Conservation (phyloP, 1,140 invertebrate species). For the Trichogramma pretiosum region DNA sequence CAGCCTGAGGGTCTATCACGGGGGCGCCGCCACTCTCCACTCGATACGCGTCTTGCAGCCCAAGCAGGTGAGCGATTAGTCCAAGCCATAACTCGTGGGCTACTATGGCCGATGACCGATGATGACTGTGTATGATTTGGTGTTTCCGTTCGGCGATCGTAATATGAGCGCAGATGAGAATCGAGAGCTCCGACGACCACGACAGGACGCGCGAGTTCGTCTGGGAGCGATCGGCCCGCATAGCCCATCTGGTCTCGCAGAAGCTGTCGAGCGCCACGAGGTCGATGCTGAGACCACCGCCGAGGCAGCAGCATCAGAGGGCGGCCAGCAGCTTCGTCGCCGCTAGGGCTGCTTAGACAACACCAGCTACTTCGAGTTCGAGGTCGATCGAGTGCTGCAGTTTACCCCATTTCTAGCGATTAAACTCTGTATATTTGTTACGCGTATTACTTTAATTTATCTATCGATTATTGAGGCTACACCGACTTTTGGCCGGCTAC, state of each 20-base stretch:
- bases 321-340: too few relatives aligned
- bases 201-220: constrained; percentile 73
- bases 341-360: background rate
- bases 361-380: background rate
- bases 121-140: background rate
- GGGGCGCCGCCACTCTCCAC: constrained; percentile 66
- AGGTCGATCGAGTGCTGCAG: background rate
- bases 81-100: too few relatives aligned
- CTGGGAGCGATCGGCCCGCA: constrained; percentile 69
- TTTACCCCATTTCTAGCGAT: too few relatives aligned
- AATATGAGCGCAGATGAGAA: constrained; percentile 55
- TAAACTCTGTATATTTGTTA: too few relatives aligned
- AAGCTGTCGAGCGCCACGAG: constrained; percentile 67
- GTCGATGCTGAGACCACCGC: constrained; percentile 59
- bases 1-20: constrained; percentile 64
- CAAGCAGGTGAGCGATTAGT: constrained; percentile 67
- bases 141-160: background rate
- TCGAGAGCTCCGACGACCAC: constrained; percentile 70
- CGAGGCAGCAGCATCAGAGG: constrained; percentile 20
- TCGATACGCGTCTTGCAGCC: constrained; percentile 75
- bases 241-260: constrained; percentile 71
- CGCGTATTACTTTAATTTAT: too few relatives aligned
- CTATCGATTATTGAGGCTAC: too few relatives aligned
- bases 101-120: too few relatives aligned
- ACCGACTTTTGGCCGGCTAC: too few relatives aligned